These are phyloP conservation scores for Drosophila serrata DNA, from an alignment of 1,140 invertebrate genomes.

Conservation along the genomic window DNA sequence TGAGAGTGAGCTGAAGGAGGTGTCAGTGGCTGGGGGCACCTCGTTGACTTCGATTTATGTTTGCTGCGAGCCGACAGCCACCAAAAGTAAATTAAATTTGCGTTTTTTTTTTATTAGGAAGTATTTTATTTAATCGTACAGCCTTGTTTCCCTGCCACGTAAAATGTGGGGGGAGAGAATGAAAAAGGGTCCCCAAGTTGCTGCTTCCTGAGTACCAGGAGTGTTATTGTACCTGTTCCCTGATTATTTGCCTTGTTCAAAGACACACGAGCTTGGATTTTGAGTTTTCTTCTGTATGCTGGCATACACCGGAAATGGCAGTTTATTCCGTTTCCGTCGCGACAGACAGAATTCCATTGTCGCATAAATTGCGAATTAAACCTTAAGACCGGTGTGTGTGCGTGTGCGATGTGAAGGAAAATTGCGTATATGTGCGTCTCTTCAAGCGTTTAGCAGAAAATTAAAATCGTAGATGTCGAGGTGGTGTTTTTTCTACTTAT, in stretches of 20 bases:
- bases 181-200: conserved; percentile 4
- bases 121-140: conserved; percentile 78
- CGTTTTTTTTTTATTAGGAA: conserved; percentile 66
- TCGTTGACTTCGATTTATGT: conserved; percentile 56
- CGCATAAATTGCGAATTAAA: conserved; percentile 53
- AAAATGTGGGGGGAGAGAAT: not conserved
- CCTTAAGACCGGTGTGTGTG: conserved; percentile 13
- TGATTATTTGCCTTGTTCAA: conserved; percentile 47
- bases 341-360: conserved; percentile 43
- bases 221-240: conserved; percentile 46
- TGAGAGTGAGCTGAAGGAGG: not conserved
- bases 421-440: conserved; percentile 39
- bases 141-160: conserved; percentile 33
- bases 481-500: not conserved
- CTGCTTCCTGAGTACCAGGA: conserved; percentile 4
- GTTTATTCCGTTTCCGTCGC: conserved; percentile 49
- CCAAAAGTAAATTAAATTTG: conserved; percentile 58
- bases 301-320: conserved; percentile 30
- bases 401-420: conserved; percentile 4
- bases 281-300: conserved; percentile 11
- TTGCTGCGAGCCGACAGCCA: conserved; percentile 46
- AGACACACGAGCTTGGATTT: conserved; percentile 33
- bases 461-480: conserved; percentile 24
- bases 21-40: conserved; percentile 31
- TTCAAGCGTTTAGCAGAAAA: conserved; percentile 39